A percentile compares a stretch with the other conserved stretches of the same genome.
These are phyloP conservation scores for Micrasema longulum DNA, from an alignment of 1,140 invertebrate genomes.

Conservation along the genomic window DNA sequence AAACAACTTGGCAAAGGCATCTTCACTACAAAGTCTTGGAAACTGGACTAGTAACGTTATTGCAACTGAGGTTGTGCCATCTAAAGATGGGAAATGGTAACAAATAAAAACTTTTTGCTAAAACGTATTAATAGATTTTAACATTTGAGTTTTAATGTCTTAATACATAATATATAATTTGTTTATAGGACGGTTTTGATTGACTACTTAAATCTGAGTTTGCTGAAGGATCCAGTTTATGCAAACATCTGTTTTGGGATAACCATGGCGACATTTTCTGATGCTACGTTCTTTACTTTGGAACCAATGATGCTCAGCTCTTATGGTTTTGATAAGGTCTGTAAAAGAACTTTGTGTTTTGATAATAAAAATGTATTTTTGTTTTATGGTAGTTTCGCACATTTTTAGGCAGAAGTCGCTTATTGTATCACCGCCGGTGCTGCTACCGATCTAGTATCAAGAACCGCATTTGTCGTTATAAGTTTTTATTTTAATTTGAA, in stretches of 20 bases:
- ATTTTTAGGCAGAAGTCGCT: slow-evolving; percentile 39
- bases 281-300: slow-evolving; percentile 48
- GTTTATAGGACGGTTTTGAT: slow-evolving; percentile 48
- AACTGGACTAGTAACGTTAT: slow-evolving; percentile 61
- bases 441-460: slow-evolving; percentile 42
- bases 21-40: slow-evolving; percentile 61
- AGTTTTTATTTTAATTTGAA: slow-evolving; percentile 41
- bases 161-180: not conserved
- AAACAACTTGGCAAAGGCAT: slow-evolving; percentile 51
- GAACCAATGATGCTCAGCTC: slow-evolving; percentile 44
- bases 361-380: not conserved
- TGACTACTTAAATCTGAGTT: slow-evolving; percentile 45
- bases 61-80: slow-evolving; percentile 56
- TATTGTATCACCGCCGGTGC: slow-evolving; percentile 48
- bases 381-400: not conserved
- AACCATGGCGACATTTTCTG: slow-evolving; percentile 47
- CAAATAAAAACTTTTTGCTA: not conserved
- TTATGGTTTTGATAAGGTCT: slow-evolving; percentile 48
- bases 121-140: too few species aligned
- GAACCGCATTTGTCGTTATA: slow-evolving; percentile 36
- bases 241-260: slow-evolving; percentile 50
- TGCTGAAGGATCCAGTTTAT: slow-evolving; percentile 48
- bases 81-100: slow-evolving; percentile 42
- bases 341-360: not conserved
- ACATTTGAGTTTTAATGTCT: not conserved